Percentiles rank a stretch among this genome's conserved stretches.
phyloP scores from a whole-genome alignment of 2,113 vertebrate genomes.

The Gnathochromis pfefferi region DNA sequence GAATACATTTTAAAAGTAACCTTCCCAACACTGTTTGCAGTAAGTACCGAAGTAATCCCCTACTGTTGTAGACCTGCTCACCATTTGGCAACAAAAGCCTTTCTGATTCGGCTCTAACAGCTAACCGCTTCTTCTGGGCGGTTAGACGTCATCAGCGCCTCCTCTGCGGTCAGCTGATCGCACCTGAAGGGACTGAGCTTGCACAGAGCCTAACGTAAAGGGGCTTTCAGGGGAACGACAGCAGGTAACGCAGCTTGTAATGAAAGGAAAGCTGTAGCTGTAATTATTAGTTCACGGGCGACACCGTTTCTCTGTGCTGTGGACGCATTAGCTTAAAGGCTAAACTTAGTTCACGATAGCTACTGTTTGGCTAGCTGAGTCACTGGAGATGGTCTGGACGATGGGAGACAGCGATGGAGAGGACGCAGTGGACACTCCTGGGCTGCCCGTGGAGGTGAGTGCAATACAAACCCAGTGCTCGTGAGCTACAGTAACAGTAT shows the following conservation, averaged over 20 bases:
- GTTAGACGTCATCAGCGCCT: neutral
- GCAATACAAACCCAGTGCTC: neutral
- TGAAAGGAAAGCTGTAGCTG: fast-evolving
- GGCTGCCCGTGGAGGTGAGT: constrained; percentile 71
- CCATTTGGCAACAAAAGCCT: neutral
- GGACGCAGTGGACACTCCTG: constrained; percentile 27
- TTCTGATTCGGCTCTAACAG: neutral
- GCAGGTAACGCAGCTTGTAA: fast-evolving
- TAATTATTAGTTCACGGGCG: neutral
- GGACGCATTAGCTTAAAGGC: neutral
- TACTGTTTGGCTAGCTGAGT: neutral
- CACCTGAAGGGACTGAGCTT: neutral
- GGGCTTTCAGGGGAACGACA: neutral
- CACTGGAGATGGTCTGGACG: neutral
- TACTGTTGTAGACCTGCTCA: neutral
- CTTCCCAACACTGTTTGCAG: too few species aligned
- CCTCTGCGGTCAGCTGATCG: constrained; percentile 7
- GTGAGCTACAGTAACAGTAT: neutral
- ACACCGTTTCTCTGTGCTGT: fast-evolving
- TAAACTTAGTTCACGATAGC: neutral
- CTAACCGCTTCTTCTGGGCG: neutral
- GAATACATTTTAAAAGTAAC: too few species aligned
- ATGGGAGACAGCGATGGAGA: constrained; percentile 37
- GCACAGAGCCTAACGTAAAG: neutral
- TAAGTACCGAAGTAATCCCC: fast-evolving